Conservation (phyloP, 1,140 invertebrate genomes). For the Caerostris extrusa region DNA sequence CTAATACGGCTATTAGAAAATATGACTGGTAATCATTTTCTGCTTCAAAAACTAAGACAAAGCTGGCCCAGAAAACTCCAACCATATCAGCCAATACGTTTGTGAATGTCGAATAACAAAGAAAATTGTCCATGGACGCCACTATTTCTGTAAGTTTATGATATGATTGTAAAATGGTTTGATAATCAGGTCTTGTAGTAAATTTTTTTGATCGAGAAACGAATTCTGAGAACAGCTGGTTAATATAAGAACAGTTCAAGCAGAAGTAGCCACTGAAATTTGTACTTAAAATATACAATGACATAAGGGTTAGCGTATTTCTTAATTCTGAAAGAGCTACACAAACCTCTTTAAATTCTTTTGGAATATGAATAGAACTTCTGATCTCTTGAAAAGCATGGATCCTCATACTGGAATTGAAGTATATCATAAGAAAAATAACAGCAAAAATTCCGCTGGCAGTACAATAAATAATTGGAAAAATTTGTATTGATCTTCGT, state of each 20-base stretch:
- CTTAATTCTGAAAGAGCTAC: background rate
- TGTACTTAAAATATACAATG: background rate
- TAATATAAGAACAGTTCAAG: background rate
- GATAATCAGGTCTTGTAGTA: background rate
- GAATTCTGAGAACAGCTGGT: background rate
- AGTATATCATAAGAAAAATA: background rate
- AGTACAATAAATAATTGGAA: background rate
- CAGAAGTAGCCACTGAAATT: background rate
- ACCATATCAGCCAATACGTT: background rate
- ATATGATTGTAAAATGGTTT: background rate
- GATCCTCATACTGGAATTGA: background rate
- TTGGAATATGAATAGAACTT: background rate
- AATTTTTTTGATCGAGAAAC: background rate
- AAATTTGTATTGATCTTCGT: background rate
- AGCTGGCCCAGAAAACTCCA: background rate
- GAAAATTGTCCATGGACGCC: background rate
- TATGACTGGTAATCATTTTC: background rate
- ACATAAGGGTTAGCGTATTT: background rate
- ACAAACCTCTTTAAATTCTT: background rate
- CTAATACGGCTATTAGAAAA: background rate
- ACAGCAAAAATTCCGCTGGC: background rate
- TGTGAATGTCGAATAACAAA: background rate
- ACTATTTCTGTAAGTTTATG: background rate
- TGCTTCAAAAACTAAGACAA: background rate
- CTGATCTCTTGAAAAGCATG: background rate